Evolutionary conservation across 2,113 vertebrate species (phyloP), one percentile per base, ranked within the genome.

Genomic region (Pangasianodon gigas): DNA sequence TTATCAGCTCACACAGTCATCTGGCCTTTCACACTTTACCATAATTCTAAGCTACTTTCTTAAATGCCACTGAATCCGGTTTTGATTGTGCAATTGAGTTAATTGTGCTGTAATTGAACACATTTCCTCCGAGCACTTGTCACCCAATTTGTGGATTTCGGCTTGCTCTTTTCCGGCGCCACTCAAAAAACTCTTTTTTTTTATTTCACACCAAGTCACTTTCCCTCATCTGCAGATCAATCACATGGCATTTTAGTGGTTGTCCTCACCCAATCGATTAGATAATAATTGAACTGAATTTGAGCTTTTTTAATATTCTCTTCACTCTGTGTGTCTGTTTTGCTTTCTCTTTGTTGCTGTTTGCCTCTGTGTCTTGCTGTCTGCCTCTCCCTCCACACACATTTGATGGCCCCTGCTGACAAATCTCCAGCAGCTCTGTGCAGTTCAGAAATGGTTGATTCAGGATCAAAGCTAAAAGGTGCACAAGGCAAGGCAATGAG

Each of bases 211-310:
- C 18, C 1, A 3, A 86, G 37, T 87, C 80, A 54, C 81, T 91
- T 87, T 60, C 46, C 58, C 74, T 80, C 26, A 58, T 65, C 51
- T 77, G 46, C 51, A 80, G 83, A 88, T 91, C 91, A 90, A 56
- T 87, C 87, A 87, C 75, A 58, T 89, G 79, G 48, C 89, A 89
- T 84, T 88, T 88, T 82, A 48, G 62, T 82, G 75, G 46, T 54
- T 87, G 82, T 69, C 77, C 74, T 86, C 11, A 26, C 52, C 74
- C 2, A 74, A 88, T 89, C 71, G 56, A 83, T 87, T 69, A 10
- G 87, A 67, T 88, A 65, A 84, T 88, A 69, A 88, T 86, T 46
- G 65, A 62, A 84, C 51, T 84, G 32, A 80, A 77, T 84, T 80
- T 87, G 26, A 87, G 11, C 24, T 48, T 91, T 52, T 77, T 67